Conservation (phyloP, 1,140 invertebrate species). For the Drosophila bifasciata region DNA sequence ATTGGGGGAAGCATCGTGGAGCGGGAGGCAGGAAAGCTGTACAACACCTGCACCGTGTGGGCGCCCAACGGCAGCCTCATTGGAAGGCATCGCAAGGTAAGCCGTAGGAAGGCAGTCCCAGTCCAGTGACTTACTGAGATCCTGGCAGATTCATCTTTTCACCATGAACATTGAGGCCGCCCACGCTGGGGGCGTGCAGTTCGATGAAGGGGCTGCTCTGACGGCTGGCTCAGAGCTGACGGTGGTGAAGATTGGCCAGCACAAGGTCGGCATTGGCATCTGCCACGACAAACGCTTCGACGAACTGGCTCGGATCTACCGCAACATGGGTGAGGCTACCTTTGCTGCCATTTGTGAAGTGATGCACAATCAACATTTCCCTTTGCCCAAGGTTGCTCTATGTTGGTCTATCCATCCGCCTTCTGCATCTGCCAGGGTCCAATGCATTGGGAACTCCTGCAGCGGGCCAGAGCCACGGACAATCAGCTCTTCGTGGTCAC, state of each 20-base stretch:
- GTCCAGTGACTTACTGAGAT: not conserved
- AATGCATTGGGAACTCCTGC: conserved; percentile 94
- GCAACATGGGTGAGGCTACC: conserved; percentile 85
- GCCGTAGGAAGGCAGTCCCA: conserved; percentile 3
- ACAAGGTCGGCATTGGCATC: conserved; percentile 94
- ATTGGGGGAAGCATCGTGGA: conserved; percentile 97
- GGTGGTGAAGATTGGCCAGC: conserved; percentile 89
- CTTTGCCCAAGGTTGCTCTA: conserved; percentile 89
- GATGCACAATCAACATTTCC: not conserved
- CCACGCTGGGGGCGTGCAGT: conserved; percentile 90
- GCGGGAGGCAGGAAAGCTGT: conserved; percentile 87
- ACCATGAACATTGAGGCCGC: conserved; percentile 94
- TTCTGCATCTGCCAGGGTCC: conserved; percentile 99
- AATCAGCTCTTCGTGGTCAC: conserved; percentile 92
- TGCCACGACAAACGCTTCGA: conserved; percentile 97
- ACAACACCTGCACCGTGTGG: conserved; percentile 97
- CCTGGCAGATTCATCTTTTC: conserved; percentile 92
- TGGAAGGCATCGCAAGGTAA: conserved; percentile 89
- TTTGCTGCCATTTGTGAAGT: accelerated
- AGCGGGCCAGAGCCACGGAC: conserved; percentile 92
- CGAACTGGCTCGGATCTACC: conserved; percentile 93
- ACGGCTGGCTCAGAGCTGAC: conserved; percentile 90
- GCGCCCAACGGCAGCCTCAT: conserved; percentile 90
- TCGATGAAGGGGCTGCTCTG: conserved; percentile 94
- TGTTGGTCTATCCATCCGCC: conserved; percentile 95